A percentile compares a stretch with the other conserved stretches of the same genome.
Conservation (phyloP, 2,888 invertebrate genomes). For the Xanthorhoe designata region DNA sequence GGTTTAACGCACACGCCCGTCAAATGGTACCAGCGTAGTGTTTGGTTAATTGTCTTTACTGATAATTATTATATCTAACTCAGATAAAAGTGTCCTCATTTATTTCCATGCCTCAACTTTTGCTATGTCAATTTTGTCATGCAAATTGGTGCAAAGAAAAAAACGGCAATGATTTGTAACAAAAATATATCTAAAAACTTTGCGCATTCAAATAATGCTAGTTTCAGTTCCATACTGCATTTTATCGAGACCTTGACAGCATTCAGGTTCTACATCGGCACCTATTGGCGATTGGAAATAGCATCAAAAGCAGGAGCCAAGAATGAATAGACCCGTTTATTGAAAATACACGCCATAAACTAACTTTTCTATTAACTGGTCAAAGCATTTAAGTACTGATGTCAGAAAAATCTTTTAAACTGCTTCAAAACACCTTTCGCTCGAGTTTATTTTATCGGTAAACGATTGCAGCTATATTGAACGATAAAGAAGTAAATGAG, state of each 20-base stretch:
- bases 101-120: too few relatives aligned
- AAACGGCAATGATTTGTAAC: too few relatives aligned
- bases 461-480: neutral
- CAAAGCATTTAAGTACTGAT: constrained; percentile 30
- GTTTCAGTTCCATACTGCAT: constrained; percentile 5
- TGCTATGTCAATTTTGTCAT: too few relatives aligned
- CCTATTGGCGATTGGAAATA: constrained; percentile 23
- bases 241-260: constrained; percentile 7
- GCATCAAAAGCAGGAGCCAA: constrained; percentile 12
- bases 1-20: too few relatives aligned
- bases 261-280: constrained; percentile 11
- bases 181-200: too few relatives aligned
- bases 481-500: neutral
- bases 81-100: too few relatives aligned
- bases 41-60: too few relatives aligned
- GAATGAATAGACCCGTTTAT: constrained; percentile 23
- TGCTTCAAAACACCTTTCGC: constrained; percentile 7
- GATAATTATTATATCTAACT: too few relatives aligned
- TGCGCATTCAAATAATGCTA: neutral
- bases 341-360: constrained; percentile 22
- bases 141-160: too few relatives aligned
- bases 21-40: too few relatives aligned
- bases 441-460: constrained; percentile 15
- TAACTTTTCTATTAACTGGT: constrained; percentile 34
- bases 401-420: constrained; percentile 18